phyloP scores from a whole-genome alignment of 2,888 invertebrate species.

The Leptinotarsa rubiginosa region DNA sequence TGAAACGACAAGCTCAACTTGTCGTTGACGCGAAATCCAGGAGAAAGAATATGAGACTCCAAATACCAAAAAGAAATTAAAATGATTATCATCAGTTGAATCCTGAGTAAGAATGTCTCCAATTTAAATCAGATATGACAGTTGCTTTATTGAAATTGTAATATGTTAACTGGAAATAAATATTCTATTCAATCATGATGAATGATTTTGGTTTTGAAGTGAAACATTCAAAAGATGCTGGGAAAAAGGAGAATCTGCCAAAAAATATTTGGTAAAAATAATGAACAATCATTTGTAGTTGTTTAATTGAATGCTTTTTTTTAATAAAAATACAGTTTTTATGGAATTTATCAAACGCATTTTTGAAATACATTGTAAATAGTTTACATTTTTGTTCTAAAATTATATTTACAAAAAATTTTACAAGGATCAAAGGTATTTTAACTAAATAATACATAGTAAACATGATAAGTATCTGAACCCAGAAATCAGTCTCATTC shows the following conservation, averaged over 20 bases:
- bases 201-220: no score
- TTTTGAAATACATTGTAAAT: constrained; percentile 51
- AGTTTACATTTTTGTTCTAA: constrained; percentile 41
- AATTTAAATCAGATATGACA: no score
- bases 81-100: not conserved
- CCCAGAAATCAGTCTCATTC: constrained; percentile 45
- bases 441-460: constrained; percentile 38
- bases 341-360: constrained; percentile 45
- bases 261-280: not conserved
- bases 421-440: constrained; percentile 34
- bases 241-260: not conserved
- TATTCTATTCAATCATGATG: no score
- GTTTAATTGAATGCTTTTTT: constrained; percentile 15
- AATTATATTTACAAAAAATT: constrained; percentile 46
- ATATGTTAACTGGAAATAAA: no score
- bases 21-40: constrained; percentile 86
- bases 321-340: constrained; percentile 29
- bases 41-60: constrained; percentile 76
- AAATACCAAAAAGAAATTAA: constrained; percentile 49
- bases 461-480: constrained; percentile 45
- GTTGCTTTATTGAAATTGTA: no score
- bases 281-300: constrained; percentile 9
- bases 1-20: constrained; percentile 86
- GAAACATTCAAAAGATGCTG: no score
- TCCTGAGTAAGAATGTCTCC: no score